Conservation (phyloP, 2,113 vertebrate genomes). For the Ptyas mucosa region DNA sequence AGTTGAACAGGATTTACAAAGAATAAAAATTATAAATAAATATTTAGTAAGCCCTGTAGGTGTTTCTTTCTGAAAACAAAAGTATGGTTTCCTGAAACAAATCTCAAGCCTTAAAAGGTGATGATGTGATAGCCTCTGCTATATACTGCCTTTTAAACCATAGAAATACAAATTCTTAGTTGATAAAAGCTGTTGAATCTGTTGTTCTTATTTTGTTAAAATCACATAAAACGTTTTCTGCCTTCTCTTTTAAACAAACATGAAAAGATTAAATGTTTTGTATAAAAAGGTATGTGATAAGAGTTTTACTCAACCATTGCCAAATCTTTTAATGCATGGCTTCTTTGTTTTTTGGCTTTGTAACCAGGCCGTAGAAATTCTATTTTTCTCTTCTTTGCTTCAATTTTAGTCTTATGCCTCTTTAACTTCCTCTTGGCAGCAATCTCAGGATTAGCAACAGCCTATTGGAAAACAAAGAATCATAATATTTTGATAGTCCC, state of each 20-base stretch:
- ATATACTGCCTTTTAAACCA: background rate
- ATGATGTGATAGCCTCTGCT: background rate
- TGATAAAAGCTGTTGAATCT: background rate
- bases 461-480: slow-evolving; percentile 66
- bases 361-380: slow-evolving; percentile 82
- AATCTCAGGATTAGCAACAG: slow-evolving; percentile 90
- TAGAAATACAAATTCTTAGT: background rate
- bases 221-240: background rate
- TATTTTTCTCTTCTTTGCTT: slow-evolving; percentile 92
- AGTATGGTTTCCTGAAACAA: background rate
- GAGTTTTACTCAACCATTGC: slow-evolving; percentile 82
- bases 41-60: background rate
- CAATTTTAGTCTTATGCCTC: slow-evolving; percentile 89
- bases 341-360: slow-evolving; percentile 86
- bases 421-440: slow-evolving; percentile 94
- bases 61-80: background rate
- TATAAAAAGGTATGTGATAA: background rate
- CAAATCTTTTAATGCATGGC: slow-evolving; percentile 80
- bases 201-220: background rate
- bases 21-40: slow-evolving; percentile 4
- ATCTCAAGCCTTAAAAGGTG: background rate
- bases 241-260: background rate
- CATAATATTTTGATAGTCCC: background rate
- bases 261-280: background rate
- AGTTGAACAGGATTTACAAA: background rate